Evolutionary conservation across 2,888 invertebrate genomes (phyloP).

Genomic region (Peribatodes rhomboidaria): DNA sequence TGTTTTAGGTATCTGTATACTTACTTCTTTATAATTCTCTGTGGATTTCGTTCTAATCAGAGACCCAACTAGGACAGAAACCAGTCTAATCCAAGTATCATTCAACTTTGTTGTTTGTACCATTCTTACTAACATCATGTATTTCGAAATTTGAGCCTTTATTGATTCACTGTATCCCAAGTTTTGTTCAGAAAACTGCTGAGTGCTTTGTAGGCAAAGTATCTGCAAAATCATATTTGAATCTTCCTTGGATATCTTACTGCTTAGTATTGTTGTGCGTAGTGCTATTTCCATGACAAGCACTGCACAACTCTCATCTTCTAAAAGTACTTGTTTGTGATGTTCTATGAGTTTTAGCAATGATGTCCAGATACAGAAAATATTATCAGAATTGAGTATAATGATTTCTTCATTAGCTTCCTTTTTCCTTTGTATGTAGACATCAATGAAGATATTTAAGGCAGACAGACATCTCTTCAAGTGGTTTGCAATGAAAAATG

Average conservation of each 20-base stretch:
- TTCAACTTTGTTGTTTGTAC: constrained; percentile 55
- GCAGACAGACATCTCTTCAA: constrained; percentile 64
- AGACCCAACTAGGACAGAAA: constrained; percentile 54
- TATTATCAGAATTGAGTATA: constrained; percentile 51
- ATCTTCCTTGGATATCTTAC: constrained; percentile 54
- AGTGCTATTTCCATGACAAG: constrained; percentile 62
- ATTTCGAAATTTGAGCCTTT: constrained; percentile 62
- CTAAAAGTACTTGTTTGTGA: constrained; percentile 55
- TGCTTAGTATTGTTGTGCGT: constrained; percentile 55
- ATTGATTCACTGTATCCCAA: constrained; percentile 51
- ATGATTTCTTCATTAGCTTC: constrained; percentile 24
- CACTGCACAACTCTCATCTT: constrained; percentile 50
- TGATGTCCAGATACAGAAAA: constrained; percentile 54
- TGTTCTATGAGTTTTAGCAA: constrained; percentile 58
- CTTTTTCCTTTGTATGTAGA: constrained; percentile 50
- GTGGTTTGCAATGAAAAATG: constrained; percentile 63
- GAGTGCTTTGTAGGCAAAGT: constrained; percentile 60
- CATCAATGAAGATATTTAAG: constrained; percentile 63
- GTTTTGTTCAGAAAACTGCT: constrained; percentile 55
- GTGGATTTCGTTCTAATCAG: constrained; percentile 59
- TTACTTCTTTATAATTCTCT: constrained; percentile 55
- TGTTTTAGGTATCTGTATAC: constrained; percentile 25
- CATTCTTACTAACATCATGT: constrained; percentile 59
- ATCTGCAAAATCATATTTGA: constrained; percentile 58
- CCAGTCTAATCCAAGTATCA: constrained; percentile 60